phyloP scores from a whole-genome alignment of 1,140 invertebrate genomes.

The Gyrodactylus salaris region DNA sequence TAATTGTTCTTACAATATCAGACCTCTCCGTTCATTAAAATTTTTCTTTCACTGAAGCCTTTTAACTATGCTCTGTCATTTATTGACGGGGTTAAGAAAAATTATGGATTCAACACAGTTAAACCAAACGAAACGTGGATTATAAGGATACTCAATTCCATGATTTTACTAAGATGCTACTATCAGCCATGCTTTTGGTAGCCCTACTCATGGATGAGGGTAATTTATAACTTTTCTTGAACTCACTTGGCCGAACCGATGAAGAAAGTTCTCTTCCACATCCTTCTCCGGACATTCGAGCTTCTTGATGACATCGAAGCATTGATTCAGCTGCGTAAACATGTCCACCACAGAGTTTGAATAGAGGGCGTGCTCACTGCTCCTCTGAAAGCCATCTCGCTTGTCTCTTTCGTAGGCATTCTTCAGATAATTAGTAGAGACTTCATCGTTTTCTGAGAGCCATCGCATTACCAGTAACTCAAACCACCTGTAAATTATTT shows the following conservation, averaged over 20 bases:
- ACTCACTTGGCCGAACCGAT: slow-evolving; percentile 46
- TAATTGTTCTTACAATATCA: too few relatives aligned
- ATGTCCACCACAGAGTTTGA: slow-evolving; percentile 99
- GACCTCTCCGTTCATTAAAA: too few relatives aligned
- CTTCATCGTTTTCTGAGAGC: slow-evolving; percentile 97
- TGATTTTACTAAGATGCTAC: too few relatives aligned
- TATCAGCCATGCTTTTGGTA: too few relatives aligned
- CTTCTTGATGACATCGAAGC: slow-evolving; percentile 94
- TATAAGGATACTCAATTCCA: too few relatives aligned
- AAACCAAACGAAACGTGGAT: too few relatives aligned
- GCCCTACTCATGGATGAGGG: too few relatives aligned
- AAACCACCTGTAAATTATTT: slow-evolving; percentile 49
- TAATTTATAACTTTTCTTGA: too few relatives aligned
- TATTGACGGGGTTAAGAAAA: too few relatives aligned
- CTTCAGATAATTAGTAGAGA: slow-evolving; percentile 84
- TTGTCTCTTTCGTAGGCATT: slow-evolving; percentile 93
- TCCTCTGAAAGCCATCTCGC: slow-evolving; percentile 94
- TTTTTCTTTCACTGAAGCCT: too few relatives aligned
- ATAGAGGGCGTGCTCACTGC: slow-evolving; percentile 85
- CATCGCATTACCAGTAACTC: slow-evolving; percentile 99
- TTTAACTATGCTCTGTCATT: too few relatives aligned
- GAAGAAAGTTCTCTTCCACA: slow-evolving; percentile 91
- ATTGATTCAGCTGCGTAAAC: slow-evolving; percentile 94
- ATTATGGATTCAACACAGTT: too few relatives aligned
- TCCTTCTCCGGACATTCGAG: slow-evolving; percentile 68